These are phyloP conservation scores for Lysandra bellargus DNA, from an alignment of 2,888 invertebrate species.

Conservation along the genomic window DNA sequence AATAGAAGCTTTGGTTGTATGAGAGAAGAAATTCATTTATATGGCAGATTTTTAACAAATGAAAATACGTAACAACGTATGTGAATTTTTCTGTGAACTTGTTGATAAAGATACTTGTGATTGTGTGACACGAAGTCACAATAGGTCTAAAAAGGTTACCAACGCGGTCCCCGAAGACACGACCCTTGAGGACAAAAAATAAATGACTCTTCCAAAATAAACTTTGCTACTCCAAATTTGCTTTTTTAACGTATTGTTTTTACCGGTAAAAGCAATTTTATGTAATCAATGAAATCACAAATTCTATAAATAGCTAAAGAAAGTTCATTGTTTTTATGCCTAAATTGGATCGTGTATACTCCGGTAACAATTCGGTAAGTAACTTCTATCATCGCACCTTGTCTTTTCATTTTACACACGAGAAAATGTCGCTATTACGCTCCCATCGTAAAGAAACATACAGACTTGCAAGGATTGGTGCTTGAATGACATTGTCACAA, in stretches of 20 bases:
- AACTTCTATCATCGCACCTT: neutral
- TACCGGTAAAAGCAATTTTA: neutral
- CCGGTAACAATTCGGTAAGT: neutral
- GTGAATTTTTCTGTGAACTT: too few relatives aligned
- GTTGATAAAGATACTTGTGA: neutral
- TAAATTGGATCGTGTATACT: neutral
- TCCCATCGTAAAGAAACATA: too few relatives aligned
- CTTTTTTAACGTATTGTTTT: neutral
- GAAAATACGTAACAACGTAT: too few relatives aligned
- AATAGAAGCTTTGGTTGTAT: too few relatives aligned
- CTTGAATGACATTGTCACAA: too few relatives aligned
- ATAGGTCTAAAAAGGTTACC: conserved; percentile 1
- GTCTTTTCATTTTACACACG: neutral
- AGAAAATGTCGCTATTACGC: too few relatives aligned
- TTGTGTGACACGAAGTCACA: neutral
- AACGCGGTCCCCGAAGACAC: neutral
- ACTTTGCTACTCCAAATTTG: neutral
- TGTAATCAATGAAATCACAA: neutral
- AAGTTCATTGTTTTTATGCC: neutral
- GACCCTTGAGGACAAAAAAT: neutral
- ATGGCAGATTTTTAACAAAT: too few relatives aligned
- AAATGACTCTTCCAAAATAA: conserved; percentile 1
- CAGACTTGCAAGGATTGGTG: too few relatives aligned
- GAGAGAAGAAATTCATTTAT: too few relatives aligned
- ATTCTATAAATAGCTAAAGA: neutral